Evolutionary conservation across 2,888 invertebrate genomes (phyloP), one percentile per base, ranked within the genome.

Genomic region (Nasonia oneida): DNA sequence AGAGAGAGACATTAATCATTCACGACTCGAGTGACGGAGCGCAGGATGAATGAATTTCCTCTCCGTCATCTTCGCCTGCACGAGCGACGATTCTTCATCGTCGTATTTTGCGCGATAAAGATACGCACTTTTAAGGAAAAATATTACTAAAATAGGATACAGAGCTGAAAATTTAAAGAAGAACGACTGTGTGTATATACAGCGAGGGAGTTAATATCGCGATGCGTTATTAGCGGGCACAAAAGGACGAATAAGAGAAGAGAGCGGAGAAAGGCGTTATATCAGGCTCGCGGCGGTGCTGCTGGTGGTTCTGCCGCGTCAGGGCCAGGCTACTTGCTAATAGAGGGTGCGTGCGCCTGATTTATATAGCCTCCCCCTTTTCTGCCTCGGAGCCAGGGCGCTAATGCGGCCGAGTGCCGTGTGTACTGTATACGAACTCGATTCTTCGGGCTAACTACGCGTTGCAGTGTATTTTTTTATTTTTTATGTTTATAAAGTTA

Each of bases 271-370:
- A 39, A 73, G 42, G 29, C 57, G 57, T 61, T 67, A 67, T 67
- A 67, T 67, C 67, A 67, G 33, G 12, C 67, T 67, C 67, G 33
- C 61, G 61, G 61, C 57, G 57, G 57, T n/a, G 74, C 1, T 37
- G 37, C 3, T n/a, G 74, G 5, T 29, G 75, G 50, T n/a, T 15
- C 47, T 23, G 29, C 29, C 47, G 14, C 37, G 75, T 53, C 50
- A 76, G 75, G 12, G 53, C 18, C 67, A 76, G 33, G 29, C 39
- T n/a, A 61, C 57, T 37, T 39, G 76, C 61, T 77, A 77, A 77
- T 77, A 77, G 76, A 76, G 76, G 76, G 53, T 61, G 39, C 61
- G 37, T 61, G 37, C 61, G 76, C 76, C 61, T 61, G 76, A 77
- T 77, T 77, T 77, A 77, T 77, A 61, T 37, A 29, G 47, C n/a